Evolutionary conservation across 1,140 invertebrate species (phyloP), one percentile per base, ranked within the genome.

Genomic region (Bombus sibiricus): DNA sequence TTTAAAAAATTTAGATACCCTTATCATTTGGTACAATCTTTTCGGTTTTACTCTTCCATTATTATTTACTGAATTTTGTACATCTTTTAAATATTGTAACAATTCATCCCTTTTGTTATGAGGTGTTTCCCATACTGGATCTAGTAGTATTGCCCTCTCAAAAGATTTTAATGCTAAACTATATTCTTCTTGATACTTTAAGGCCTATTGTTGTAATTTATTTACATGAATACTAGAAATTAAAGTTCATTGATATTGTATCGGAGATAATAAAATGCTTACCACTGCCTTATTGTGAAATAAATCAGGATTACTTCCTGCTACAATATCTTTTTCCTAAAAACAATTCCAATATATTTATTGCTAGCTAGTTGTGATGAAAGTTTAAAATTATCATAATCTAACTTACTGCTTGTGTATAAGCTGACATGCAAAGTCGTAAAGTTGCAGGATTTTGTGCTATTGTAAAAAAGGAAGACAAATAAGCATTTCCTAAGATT

Each of bases 231-330:
- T 75, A 32, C 0, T 8, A 62, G 32, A 25, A 57, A 69, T 25
- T 32, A 32, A 37, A 66, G 8, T 41, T 62, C 1, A 13, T 43
- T n/a, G 28, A 81, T 22, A 79, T 47, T 72, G 15, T 81, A 77
- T 39, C 28, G 9, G 32, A 77, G 25, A 75, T 83, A 83, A 78
- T 77, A 81, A 71, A 85, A 89, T 91, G 96, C 96, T 96, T 96
- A 98, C 98, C 90, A 98, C 96, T 79, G 97, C 97, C 96, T 97
- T 97, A 94, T 98, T 99, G 92, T 97, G 98, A 95, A 98, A 97
- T 59, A 98, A 95, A 96, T 98, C 97, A 3, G 98, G 96, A 92
- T 97, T 97, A 88, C 96, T 97, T 91, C 95, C 96, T 2, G 97
- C 97, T 15, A 97, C 95, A 34, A 97, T 94, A 94, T 98, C 98